Evolutionary conservation across 1,140 invertebrate species (phyloP).

Genomic region (Propsilocerus akamusi): DNA sequence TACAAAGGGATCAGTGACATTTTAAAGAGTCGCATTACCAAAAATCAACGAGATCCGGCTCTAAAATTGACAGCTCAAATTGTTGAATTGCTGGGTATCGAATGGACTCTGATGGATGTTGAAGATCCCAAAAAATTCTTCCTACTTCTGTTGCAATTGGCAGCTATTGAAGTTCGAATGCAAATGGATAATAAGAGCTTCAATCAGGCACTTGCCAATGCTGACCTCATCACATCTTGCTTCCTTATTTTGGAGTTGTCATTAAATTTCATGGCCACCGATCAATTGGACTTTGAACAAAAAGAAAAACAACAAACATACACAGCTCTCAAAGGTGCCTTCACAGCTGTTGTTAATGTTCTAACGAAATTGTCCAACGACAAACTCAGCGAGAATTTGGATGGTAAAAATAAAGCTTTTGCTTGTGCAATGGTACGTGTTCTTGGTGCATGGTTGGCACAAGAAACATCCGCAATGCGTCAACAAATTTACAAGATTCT

Average conservation of each 20-base stretch:
- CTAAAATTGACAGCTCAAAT: constrained; percentile 62
- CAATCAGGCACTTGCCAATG: constrained; percentile 53
- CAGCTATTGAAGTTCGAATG: constrained; percentile 83
- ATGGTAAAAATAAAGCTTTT: constrained; percentile 50
- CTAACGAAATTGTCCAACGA: constrained; percentile 52
- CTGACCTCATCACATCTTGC: constrained; percentile 60
- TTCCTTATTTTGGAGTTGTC: constrained; percentile 68
- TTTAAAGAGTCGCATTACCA: constrained; percentile 67
- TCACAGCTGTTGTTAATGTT: constrained; percentile 59
- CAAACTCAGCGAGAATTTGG: constrained; percentile 40
- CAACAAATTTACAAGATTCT: constrained; percentile 59
- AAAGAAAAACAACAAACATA: constrained; percentile 81
- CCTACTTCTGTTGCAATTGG: constrained; percentile 63
- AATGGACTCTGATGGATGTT: constrained; percentile 61
- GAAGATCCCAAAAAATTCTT: constrained; percentile 67
- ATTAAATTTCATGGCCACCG: constrained; percentile 60
- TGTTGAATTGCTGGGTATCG: constrained; percentile 63
- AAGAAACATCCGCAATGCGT: constrained; percentile 78
- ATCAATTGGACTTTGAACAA: constrained; percentile 65
- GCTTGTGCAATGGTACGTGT: constrained; percentile 67
- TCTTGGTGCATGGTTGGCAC: constrained; percentile 70
- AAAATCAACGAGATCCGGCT: constrained; percentile 72
- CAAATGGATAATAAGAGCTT: constrained; percentile 70
- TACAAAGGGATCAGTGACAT: constrained; percentile 64
- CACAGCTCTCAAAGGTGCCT: constrained; percentile 76